Evolutionary conservation across 2,797 vertebrate genomes (phyloP), one percentile per base, ranked within the genome.

Genomic region (Vireo griseus): DNA sequence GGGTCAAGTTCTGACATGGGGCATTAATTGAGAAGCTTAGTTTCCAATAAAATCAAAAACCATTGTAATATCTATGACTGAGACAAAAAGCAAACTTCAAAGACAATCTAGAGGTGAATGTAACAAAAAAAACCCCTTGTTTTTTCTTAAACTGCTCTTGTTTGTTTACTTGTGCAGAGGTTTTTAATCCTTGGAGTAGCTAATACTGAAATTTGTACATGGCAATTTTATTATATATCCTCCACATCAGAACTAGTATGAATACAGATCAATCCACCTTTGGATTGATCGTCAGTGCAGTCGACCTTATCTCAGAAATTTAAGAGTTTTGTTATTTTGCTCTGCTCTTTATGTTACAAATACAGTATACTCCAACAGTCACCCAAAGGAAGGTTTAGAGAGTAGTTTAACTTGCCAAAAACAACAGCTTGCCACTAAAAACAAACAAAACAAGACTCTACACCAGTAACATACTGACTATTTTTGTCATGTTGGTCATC

Each of bases 341-440:
- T 26, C 28, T 74, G n/a, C 10, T 88, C 6, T 80, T 85, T 35
- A 17, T 33, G 17, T 45, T 65, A 75, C 22, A 21, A 77, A 58
- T 28, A 59, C 13, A 76, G 33, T 13, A 80, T 39, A 65, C 18
- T 40, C 28, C 66, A 77, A 42, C 50, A 83, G 42, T 54, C 83
- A 71, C 35, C 33, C 82, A 62, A 78, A 82, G 20, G 62, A 91
- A 71, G 35, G 72, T 65, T 94, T 71, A 74, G 6, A 35, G 50
- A 67, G 18, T 57, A 44, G 54, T 39, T 83, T 77, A 87, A 93
- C 25, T 76, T 2, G 9, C 86, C 86, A 66, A 80, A 95, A 93
- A 22, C 54, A 96, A 91, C 86, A 96, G 89, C 92, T 94, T 96
- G 92, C 50, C 26, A 37, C 31, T 74, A 72, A 83, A 94, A 87